Conservation (phyloP, 2,113 vertebrate species). For the Chlamydotis undulata region DNA sequence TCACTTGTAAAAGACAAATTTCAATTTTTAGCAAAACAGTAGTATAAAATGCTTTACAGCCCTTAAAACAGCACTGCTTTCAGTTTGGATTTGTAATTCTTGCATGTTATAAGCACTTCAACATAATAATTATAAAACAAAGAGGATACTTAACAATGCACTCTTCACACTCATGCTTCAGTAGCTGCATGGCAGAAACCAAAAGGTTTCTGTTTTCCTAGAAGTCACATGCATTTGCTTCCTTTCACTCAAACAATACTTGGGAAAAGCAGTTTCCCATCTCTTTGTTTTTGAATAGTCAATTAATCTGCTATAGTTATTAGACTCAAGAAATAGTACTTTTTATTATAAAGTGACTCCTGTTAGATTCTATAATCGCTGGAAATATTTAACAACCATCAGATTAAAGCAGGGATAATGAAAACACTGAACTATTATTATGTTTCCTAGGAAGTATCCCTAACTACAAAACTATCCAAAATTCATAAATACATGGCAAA, state of each 20-base stretch:
- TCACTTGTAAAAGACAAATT: background rate
- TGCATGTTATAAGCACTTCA: background rate
- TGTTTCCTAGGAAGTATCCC: background rate
- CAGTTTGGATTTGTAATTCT: background rate
- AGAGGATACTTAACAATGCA: background rate
- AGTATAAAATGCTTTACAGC: background rate
- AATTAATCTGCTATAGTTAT: background rate
- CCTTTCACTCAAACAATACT: background rate
- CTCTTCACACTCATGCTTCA: background rate
- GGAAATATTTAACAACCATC: background rate
- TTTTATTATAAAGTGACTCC: background rate
- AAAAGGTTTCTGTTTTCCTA: background rate
- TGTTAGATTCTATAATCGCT: background rate
- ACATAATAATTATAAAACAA: background rate
- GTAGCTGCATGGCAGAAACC: background rate
- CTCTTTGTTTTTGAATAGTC: background rate
- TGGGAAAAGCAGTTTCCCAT: background rate
- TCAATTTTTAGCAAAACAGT: background rate
- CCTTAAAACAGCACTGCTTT: background rate
- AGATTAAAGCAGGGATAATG: background rate
- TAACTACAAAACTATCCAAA: background rate
- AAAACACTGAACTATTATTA: background rate
- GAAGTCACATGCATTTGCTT: background rate
- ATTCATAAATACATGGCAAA: background rate
- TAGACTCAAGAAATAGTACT: background rate